Evolutionary conservation across 2,113 vertebrate genomes (phyloP), one percentile per base, ranked within the genome.

Genomic region (Brienomyrus longianalis): DNA sequence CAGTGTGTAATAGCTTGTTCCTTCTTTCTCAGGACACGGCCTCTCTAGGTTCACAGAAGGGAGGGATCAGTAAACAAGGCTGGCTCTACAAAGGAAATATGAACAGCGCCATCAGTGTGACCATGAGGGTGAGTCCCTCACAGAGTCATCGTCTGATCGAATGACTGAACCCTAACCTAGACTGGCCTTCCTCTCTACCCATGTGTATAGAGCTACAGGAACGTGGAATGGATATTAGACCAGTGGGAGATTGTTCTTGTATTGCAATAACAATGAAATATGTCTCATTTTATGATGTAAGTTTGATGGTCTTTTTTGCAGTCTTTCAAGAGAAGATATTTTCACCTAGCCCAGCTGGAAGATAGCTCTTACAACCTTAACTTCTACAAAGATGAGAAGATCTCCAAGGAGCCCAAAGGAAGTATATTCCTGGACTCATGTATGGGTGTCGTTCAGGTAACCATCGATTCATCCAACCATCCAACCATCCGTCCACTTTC

Each of bases 341-440:
- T 99, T 94, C 98, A 99, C 92, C 95, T 99, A 92, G 97, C 97
- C 90, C 98, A 99, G 92, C 97, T 99, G 90, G 98, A 98, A 7
- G 98, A 99, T 91, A 98, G 98, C 88, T 99, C 98, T 51, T 99
- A 99, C 95, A 99, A 99, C 93, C 97, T 99, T 85, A 99, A 99
- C 95, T 99, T 99, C 95, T 99, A 99, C 92, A 99, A 99, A 94
- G 98, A 99, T 92, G 98, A 99, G 92, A 99, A 99, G 94, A 98
- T 98, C 93, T 98, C 98, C 88, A 99, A 98, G 92, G 98, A 99
- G 90, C 98, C 98, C n/a, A 99, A 99, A 95, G 98, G 98, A 91
- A 99, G 98, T 4, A 99, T 99, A 95, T 99, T 99, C 94, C 95
- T 99, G 17, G 98, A 99, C 95, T 99, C 98, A 0, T 99, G 98